These are phyloP conservation scores for Heliconius sara DNA, from an alignment of 2,888 invertebrate genomes.

Conservation along the genomic window DNA sequence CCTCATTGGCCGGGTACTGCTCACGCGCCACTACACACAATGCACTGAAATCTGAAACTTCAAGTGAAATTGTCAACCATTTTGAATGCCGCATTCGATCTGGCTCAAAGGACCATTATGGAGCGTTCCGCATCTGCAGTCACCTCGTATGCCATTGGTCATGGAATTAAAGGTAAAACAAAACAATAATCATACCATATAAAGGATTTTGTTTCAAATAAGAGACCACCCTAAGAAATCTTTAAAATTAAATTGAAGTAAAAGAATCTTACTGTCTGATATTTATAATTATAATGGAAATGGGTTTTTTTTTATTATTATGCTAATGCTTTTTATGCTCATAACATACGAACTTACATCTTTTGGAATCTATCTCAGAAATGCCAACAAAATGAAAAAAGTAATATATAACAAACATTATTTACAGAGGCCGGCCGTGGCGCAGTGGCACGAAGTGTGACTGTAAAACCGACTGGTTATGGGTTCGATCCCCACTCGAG, in stretches of 20 bases:
- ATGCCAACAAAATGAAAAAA: no score
- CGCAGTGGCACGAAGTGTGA: no score
- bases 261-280: background rate
- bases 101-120: constrained; percentile 52
- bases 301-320: background rate
- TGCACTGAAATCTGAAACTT: constrained; percentile 64
- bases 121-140: constrained; percentile 35
- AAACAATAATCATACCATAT: constrained; percentile 18
- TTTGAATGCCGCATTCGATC: constrained; percentile 59
- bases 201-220: background rate
- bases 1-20: constrained; percentile 57
- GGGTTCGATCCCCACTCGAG: no score
- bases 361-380: no score
- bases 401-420: no score
- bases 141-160: constrained; percentile 38
- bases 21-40: constrained; percentile 63
- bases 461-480: no score
- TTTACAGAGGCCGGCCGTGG: no score
- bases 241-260: background rate
- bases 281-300: background rate
- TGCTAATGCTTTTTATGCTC: background rate
- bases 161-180: constrained; percentile 19
- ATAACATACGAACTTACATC: no score
- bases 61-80: constrained; percentile 42
- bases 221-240: constrained; percentile 27